Percentiles rank a stretch among this genome's conserved stretches.
phyloP scores from a whole-genome alignment of 1,140 invertebrate species.

The Cryptotermes secundus region DNA sequence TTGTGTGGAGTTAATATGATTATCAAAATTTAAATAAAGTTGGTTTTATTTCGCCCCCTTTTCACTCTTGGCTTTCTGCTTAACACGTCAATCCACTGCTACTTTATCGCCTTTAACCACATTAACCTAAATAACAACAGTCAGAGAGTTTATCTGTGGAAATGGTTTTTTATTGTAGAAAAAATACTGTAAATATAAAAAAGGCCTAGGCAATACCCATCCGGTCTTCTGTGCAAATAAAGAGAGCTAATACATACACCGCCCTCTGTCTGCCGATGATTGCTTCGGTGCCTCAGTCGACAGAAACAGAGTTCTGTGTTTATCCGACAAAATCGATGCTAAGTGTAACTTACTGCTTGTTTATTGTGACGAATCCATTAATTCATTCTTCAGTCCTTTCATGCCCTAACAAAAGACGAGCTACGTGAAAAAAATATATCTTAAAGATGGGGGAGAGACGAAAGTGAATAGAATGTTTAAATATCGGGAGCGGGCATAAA shows the following conservation, averaged over 20 bases:
- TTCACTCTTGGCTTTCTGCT: no score
- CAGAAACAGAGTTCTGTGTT: not conserved
- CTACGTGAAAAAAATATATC: not conserved
- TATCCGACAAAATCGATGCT: not conserved
- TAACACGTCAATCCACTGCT: no score
- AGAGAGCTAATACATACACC: not conserved
- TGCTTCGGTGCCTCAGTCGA: not conserved
- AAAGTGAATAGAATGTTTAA: not conserved
- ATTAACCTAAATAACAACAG: no score
- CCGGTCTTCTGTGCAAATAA: not conserved
- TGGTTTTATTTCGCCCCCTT: no score
- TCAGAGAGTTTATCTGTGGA: no score
- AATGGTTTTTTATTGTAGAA: no score
- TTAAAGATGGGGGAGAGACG: not conserved
- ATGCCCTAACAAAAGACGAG: not conserved
- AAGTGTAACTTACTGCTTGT: not conserved
- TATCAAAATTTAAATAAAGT: no score
- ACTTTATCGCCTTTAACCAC: no score
- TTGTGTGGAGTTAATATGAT: no score
- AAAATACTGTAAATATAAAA: no score
- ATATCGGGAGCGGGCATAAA: not conserved
- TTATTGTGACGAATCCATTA: not conserved
- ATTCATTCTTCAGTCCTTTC: not conserved
- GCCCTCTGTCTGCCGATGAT: not conserved
- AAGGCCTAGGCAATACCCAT: no score